Conservation (phyloP, 2,888 invertebrate species). For the Volucella inflata region DNA sequence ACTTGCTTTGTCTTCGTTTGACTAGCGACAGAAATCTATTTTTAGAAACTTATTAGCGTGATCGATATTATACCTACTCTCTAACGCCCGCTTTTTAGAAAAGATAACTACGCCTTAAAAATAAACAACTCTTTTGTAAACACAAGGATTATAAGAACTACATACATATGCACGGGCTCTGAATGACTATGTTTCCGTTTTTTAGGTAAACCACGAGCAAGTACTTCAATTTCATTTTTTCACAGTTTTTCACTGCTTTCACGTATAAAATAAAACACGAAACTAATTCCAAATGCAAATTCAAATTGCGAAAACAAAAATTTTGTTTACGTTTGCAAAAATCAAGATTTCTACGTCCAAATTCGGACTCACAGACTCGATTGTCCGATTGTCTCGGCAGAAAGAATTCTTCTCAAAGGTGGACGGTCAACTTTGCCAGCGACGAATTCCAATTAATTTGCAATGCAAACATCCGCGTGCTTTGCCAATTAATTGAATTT, state of each 20-base stretch:
- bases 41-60: no score
- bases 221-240: slow-evolving; percentile 32
- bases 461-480: slow-evolving; percentile 46
- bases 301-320: slow-evolving; percentile 4
- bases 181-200: slow-evolving; percentile 27
- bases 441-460: slow-evolving; percentile 38
- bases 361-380: no score
- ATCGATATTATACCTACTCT: background rate
- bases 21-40: no score
- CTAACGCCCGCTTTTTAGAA: background rate
- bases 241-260: background rate
- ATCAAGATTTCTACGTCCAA: background rate
- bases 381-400: background rate
- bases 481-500: slow-evolving; percentile 32
- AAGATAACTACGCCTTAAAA: background rate
- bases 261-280: background rate
- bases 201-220: slow-evolving; percentile 36
- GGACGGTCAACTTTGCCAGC: slow-evolving; percentile 25
- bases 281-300: background rate
- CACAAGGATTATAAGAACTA: background rate
- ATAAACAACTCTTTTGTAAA: background rate
- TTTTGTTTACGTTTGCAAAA: slow-evolving; percentile 51
- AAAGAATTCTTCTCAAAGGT: background rate
- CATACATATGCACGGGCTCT: slow-evolving; percentile 39
- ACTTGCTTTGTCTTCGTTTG: no score